Base-by-base conservation (phyloP, 2,113 vertebrate species). In the Struthio camelus region DNA sequence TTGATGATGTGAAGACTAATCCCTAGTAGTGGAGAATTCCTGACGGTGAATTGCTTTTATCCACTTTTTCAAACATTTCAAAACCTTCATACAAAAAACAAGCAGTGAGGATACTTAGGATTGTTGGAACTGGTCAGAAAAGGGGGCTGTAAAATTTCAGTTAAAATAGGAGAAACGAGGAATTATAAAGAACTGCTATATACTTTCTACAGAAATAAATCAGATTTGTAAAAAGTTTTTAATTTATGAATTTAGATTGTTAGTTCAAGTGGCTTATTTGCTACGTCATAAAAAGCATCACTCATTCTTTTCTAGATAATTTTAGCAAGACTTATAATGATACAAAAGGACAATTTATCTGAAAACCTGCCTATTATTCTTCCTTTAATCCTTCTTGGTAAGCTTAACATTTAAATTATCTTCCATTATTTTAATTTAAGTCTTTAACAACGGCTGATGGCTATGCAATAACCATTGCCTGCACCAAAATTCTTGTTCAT, bases 401-500 rank as follows among this genome's bases (percentile, higher is more conserved):
- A 93, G 44, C 79, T 85, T 94, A 80, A 10, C 32, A 62, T 83
- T 93, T 85, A 70, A 83, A 86, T 82, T 59, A 89, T 70, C 32
- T 89, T 19, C 16, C 20, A 71, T 71, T 14, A 85, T 6, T 93
- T 82, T 89, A 70, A 75, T 73, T 64, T 88, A 53, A 38, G 4
- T 78, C 87, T 93, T 79, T 82, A 75, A 40, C 58, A 78, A 69
- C 61, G 27, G 10, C 7, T 87, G 40, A 65, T 85, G 8, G 25
- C 32, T 85, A 61, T 40, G 80, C 64, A 78, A 48, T 78, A 54
- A 16, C 11, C 85, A 22, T 59, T 85, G 40, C 51, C 20, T 83
- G 79, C 66, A 65, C 23, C 20, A 75, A 78, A 80, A 30, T 44
- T 72, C 58, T 75, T 83, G 14, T 76, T 83, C 42, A 4, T 72